A percentile compares a stretch with the other conserved stretches of the same genome.
phyloP scores from a whole-genome alignment of 2,888 invertebrate species.

The Rhagonycha lutea region DNA sequence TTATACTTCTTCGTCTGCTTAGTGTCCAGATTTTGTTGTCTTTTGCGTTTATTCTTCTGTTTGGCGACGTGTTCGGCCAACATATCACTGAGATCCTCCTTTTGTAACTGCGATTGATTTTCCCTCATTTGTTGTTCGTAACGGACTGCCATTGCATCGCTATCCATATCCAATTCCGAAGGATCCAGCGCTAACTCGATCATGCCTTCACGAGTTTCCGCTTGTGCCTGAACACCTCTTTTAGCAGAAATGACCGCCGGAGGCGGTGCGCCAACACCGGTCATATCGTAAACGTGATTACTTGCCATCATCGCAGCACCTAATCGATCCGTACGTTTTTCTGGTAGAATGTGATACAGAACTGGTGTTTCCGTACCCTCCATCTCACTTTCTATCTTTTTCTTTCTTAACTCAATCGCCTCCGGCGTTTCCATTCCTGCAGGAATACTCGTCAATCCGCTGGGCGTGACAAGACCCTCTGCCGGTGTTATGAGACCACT shows the following conservation, averaged over 20 bases:
- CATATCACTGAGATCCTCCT: constrained; percentile 98
- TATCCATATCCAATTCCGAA: constrained; percentile 94
- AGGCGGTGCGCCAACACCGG: constrained; percentile 65
- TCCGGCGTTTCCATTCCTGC: constrained; percentile 98
- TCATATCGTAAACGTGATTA: constrained; percentile 96
- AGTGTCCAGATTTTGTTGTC: constrained; percentile 86
- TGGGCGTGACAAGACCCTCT: constrained; percentile 92
- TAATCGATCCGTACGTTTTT: constrained; percentile 88
- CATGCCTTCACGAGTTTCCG: constrained; percentile 65
- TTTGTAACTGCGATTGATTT: constrained; percentile 83
- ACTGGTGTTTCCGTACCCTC: constrained; percentile 92
- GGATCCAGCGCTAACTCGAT: constrained; percentile 97
- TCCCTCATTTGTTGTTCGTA: constrained; percentile 97
- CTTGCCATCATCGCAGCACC: constrained; percentile 97
- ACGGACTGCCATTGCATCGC: constrained; percentile 92
- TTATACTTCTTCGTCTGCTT: constrained; percentile 97
- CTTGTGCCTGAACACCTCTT: constrained; percentile 45
- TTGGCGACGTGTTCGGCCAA: constrained; percentile 96
- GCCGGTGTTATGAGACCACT: constrained; percentile 91
- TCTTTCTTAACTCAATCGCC: constrained; percentile 95
- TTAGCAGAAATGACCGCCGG: constrained; percentile 56
- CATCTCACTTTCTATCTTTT: constrained; percentile 93
- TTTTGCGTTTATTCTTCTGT: constrained; percentile 94
- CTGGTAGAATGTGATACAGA: constrained; percentile 93
- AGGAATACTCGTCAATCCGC: constrained; percentile 88